Percentiles rank a stretch among this genome's conserved stretches.
Evolutionary conservation across 2,797 vertebrate genomes (phyloP).

Genomic region (Bovichtus variegatus): DNA sequence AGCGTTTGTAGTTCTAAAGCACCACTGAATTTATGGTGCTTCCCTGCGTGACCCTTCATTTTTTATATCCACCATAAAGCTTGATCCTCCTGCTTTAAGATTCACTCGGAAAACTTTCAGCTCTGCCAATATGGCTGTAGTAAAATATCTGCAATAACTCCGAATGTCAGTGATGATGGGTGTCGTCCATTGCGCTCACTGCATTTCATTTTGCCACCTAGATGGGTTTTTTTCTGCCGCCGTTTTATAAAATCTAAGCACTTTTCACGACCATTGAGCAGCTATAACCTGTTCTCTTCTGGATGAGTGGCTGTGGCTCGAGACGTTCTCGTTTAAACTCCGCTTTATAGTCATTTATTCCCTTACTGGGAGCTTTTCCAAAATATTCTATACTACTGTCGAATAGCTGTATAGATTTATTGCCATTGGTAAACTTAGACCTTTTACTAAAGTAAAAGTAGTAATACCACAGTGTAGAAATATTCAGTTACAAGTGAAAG

Average conservation of each 20-base stretch:
- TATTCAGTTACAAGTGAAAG: background rate
- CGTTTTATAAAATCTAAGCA: background rate
- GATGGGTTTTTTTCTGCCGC: background rate
- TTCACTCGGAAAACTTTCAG: conserved; percentile 11
- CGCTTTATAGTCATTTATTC: conserved; percentile 3
- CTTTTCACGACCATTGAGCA: background rate
- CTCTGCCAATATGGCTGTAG: background rate
- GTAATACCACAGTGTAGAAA: background rate
- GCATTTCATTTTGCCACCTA: conserved; percentile 2
- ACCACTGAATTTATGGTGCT: conserved; percentile 31
- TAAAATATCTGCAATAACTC: conserved; percentile 17
- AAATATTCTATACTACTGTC: no score
- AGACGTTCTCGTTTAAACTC: background rate
- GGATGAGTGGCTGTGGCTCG: background rate
- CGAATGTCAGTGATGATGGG: conserved; percentile 1
- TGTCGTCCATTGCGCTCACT: background rate
- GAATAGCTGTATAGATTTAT: no score
- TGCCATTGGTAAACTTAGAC: no score
- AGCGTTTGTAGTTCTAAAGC: background rate
- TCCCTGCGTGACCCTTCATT: conserved; percentile 5
- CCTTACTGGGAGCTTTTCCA: no score
- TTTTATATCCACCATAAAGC: conserved; percentile 41
- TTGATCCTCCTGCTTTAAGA: conserved; percentile 18
- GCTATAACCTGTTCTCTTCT: conserved; percentile 7
- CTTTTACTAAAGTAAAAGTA: background rate